Percentiles rank a stretch among this genome's conserved stretches.
Conservation (phyloP, 2,113 vertebrate species). For the Rhabdornis inornatus region DNA sequence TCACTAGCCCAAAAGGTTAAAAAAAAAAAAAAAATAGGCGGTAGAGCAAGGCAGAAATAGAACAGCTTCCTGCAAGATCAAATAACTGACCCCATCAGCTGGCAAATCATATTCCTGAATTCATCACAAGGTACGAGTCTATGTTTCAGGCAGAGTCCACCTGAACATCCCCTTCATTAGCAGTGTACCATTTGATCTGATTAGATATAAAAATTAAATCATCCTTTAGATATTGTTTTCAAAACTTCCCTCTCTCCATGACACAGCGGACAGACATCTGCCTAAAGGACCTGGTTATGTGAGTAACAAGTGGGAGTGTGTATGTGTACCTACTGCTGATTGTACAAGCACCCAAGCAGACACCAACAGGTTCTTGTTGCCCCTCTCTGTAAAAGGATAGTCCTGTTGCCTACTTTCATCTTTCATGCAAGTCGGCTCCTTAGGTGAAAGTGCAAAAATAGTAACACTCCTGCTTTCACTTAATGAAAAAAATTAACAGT, state of each 20-base stretch:
- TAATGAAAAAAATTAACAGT: background rate
- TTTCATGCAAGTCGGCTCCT: background rate
- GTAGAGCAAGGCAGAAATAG: background rate
- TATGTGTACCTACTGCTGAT: background rate
- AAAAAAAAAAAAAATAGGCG: accelerated
- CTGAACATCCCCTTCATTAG: background rate
- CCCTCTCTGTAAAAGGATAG: background rate
- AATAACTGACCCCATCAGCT: background rate
- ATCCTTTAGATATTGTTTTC: background rate
- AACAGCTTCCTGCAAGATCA: background rate
- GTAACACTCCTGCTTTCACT: background rate
- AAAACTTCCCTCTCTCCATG: background rate
- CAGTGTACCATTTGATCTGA: background rate
- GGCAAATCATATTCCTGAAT: background rate
- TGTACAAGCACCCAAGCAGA: background rate
- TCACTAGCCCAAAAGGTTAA: accelerated
- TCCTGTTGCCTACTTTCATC: accelerated
- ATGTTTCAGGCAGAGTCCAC: background rate
- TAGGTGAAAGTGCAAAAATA: background rate
- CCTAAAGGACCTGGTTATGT: background rate
- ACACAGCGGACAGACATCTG: background rate
- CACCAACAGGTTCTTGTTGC: background rate
- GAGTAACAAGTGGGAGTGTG: background rate
- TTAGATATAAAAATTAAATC: background rate
- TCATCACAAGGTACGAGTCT: background rate